Conservation (phyloP, 2,113 vertebrate genomes). For the Vidua macroura region DNA sequence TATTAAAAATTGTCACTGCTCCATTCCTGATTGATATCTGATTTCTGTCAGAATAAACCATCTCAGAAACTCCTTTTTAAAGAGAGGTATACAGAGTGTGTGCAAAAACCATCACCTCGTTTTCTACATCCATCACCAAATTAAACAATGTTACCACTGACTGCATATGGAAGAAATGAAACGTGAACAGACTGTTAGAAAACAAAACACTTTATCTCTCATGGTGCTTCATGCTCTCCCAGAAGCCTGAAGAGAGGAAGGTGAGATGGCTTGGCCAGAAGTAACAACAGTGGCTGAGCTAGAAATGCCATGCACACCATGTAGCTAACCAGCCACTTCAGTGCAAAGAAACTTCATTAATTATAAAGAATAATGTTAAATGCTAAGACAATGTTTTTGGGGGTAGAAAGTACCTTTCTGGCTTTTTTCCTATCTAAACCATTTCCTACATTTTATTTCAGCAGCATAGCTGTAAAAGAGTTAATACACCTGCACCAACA, state of each 20-base stretch:
- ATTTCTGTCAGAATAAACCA: background rate
- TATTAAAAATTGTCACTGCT: background rate
- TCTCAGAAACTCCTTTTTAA: background rate
- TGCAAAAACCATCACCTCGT: background rate
- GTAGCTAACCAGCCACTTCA: background rate
- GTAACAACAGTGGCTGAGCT: background rate
- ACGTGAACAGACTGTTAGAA: background rate
- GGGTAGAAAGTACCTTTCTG: rapidly evolving
- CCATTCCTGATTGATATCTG: background rate
- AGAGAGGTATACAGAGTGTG: rapidly evolving
- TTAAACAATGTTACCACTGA: background rate
- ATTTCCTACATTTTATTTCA: background rate
- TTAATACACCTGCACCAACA: background rate
- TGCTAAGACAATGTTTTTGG: background rate
- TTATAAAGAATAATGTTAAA: background rate
- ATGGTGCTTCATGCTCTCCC: background rate
- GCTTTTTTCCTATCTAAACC: rapidly evolving
- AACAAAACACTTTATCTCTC: background rate
- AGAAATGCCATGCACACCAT: background rate
- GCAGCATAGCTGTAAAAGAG: background rate
- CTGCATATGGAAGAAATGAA: background rate
- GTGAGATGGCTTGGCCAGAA: background rate
- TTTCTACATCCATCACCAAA: background rate
- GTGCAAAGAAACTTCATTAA: background rate
- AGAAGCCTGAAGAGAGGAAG: background rate